Evolutionary conservation across 1,140 invertebrate genomes (phyloP).

Genomic region (Pseudomyrmex flavicornis): DNA sequence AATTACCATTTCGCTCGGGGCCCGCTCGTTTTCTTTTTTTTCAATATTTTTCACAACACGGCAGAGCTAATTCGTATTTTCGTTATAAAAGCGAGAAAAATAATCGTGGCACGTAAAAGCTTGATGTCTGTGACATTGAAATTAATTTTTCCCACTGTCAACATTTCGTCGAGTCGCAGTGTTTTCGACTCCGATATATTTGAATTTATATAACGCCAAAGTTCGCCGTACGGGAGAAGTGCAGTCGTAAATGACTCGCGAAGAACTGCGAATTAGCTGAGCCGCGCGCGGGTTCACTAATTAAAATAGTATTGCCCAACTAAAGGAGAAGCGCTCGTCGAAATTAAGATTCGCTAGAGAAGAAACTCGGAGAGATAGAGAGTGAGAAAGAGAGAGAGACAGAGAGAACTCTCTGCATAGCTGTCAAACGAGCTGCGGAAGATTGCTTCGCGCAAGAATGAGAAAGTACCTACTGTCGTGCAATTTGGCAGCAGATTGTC

Average conservation of each 20-base stretch:
- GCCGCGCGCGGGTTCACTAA: conserved; percentile 18
- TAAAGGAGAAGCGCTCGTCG: conserved; percentile 16
- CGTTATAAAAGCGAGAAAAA: not conserved
- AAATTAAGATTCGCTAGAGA: conserved; percentile 32
- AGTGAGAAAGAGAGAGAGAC: not conserved
- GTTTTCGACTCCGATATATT: conserved; percentile 26
- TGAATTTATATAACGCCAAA: conserved; percentile 19
- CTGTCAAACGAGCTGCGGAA: conserved; percentile 2
- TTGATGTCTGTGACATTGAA: not conserved
- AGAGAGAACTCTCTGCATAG: not conserved
- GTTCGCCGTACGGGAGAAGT: not conserved
- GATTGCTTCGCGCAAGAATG: not conserved
- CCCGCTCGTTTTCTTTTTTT: not conserved
- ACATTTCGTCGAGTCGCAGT: not conserved
- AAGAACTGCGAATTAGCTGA: conserved; percentile 31
- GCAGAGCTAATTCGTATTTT: not conserved
- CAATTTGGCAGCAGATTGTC: conserved; percentile 83
- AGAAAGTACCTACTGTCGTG: conserved; percentile 78
- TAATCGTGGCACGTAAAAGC: not conserved
- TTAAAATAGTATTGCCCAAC: conserved; percentile 47
- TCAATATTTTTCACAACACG: not conserved
- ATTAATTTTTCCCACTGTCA: conserved; percentile 10
- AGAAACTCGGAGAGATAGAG: not conserved
- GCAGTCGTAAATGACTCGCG: not conserved
- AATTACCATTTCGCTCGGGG: not conserved